Percentiles rank a stretch among this genome's conserved stretches.
Evolutionary conservation across 53 echinoderm and acorn worm species (phyloP).

Genomic region (Luidia sarsii): DNA sequence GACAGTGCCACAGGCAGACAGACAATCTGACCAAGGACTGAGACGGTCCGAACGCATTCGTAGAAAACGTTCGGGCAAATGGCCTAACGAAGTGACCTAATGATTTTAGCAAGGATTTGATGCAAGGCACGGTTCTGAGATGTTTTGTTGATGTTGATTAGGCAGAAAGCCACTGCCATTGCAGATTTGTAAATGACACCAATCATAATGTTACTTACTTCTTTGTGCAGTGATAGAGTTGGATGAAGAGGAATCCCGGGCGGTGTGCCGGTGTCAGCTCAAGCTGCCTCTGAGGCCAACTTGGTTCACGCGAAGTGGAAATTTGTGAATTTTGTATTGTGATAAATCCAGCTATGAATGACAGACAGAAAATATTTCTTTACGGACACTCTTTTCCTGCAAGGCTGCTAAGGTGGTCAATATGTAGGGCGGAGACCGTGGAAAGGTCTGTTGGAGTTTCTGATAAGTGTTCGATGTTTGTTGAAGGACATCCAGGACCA

Average conservation of each 20-base stretch:
- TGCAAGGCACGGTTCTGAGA: too few relatives aligned
- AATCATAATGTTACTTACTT: too few relatives aligned
- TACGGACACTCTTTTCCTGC: conserved; percentile 18
- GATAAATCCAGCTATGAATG: background rate
- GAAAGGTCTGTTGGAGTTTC: background rate
- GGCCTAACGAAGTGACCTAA: conserved; percentile 10
- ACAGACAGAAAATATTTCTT: background rate
- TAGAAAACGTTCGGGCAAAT: conserved; percentile 1
- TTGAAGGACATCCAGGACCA: conserved; percentile 24
- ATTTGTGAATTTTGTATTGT: too few relatives aligned
- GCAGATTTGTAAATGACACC: too few relatives aligned
- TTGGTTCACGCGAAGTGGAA: too few relatives aligned
- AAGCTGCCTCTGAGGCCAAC: too few relatives aligned
- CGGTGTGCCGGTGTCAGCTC: background rate
- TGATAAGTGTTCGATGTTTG: background rate
- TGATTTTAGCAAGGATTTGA: background rate
- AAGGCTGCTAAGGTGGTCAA: background rate
- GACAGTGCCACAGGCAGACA: background rate
- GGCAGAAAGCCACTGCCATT: too few relatives aligned
- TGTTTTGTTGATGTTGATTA: too few relatives aligned
- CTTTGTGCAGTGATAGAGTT: background rate
- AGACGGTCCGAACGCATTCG: background rate
- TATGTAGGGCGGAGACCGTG: background rate
- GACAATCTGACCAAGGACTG: background rate
- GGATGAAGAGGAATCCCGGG: background rate